A percentile compares a stretch with the other conserved stretches of the same genome.
Evolutionary conservation across 2,113 vertebrate genomes (phyloP).

Genomic region (Xiphophorus maculatus): DNA sequence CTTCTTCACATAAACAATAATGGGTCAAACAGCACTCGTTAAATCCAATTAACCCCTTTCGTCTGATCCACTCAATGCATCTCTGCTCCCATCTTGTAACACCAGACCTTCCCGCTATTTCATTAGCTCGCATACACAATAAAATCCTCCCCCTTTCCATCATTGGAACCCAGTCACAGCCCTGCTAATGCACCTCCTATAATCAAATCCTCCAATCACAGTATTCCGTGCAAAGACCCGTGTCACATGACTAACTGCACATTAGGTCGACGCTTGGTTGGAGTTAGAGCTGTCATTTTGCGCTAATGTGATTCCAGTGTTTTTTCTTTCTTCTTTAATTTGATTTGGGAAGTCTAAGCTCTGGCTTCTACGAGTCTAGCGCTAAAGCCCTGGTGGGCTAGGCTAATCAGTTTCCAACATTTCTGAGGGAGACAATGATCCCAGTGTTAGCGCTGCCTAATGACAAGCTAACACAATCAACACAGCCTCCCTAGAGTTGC

Average conservation of each 20-base stretch:
- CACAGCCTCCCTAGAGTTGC: conserved; percentile 69
- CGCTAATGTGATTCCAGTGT: conserved; percentile 89
- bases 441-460: conserved; percentile 81
- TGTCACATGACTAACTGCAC: conserved; percentile 84
- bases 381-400: conserved; percentile 70
- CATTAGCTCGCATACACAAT: conserved; percentile 75
- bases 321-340: conserved; percentile 87
- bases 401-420: conserved; percentile 83
- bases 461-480: conserved; percentile 83
- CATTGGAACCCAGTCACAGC: conserved; percentile 87
- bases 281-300: conserved; percentile 82
- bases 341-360: conserved; percentile 75
- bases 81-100: conserved; percentile 79
- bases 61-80: conserved; percentile 73
- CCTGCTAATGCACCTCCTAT: conserved; percentile 84
- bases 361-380: conserved; percentile 67
- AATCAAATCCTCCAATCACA: conserved; percentile 89
- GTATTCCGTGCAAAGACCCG: conserved; percentile 79
- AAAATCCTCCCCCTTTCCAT: conserved; percentile 45
- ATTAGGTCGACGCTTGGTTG: conserved; percentile 48
- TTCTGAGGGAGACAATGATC: conserved; percentile 84
- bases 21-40: conserved; percentile 69
- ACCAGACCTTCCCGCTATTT: conserved; percentile 88
- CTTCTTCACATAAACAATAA: conserved; percentile 54
- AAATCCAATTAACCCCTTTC: conserved; percentile 86